Conservation (phyloP, 2,113 vertebrate genomes). For the Leucopsar rothschildi region DNA sequence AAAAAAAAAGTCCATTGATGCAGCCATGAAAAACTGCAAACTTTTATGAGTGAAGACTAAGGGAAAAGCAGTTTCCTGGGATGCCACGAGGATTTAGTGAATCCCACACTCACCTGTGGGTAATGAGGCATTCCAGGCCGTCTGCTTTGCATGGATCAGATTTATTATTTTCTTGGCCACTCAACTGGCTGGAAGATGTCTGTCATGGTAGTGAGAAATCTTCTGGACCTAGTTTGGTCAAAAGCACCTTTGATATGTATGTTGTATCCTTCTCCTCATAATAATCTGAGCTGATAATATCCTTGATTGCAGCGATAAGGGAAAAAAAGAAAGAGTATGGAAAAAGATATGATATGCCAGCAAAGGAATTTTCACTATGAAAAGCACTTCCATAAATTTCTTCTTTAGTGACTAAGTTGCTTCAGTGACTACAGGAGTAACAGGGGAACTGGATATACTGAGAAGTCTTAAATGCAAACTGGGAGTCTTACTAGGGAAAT, state of each 20-base stretch:
- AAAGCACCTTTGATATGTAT: background rate
- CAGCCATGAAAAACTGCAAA: background rate
- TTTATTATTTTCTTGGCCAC: slow-evolving; percentile 49
- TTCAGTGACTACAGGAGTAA: background rate
- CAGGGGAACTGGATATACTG: background rate
- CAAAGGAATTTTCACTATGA: background rate
- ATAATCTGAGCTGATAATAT: background rate
- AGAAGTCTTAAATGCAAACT: background rate
- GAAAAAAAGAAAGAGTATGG: background rate
- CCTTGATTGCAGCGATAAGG: background rate
- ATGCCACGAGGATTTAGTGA: slow-evolving; percentile 64
- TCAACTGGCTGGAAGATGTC: slow-evolving; percentile 9
- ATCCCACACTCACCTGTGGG: slow-evolving; percentile 35
- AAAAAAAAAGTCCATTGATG: background rate
- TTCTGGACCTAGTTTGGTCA: background rate
- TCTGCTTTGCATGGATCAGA: slow-evolving; percentile 36
- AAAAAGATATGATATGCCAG: background rate
- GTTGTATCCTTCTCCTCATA: background rate
- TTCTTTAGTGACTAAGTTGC: background rate
- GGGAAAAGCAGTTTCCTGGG: slow-evolving; percentile 17
- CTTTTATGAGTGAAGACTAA: background rate
- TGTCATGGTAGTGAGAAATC: background rate
- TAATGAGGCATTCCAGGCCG: slow-evolving; percentile 48
- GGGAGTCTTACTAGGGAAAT: background rate
- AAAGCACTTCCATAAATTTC: background rate